phyloP scores from a whole-genome alignment of 2,797 vertebrate species.

The Eutrigla gurnardus region DNA sequence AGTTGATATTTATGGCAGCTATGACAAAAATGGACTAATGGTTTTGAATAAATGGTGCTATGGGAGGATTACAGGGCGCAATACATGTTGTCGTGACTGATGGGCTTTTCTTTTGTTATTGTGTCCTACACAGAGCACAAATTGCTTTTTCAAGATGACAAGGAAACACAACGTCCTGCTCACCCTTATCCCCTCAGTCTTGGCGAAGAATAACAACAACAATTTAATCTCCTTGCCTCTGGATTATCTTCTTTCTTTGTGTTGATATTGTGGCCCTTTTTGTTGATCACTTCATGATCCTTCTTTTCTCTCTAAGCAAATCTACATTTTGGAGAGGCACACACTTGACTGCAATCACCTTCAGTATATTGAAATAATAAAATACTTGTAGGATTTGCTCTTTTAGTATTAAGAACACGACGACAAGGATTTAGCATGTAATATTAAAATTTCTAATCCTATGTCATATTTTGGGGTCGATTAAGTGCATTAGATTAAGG shows the following conservation, averaged over 20 bases:
- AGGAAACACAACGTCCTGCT: slow-evolving; percentile 52
- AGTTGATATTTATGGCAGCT: slow-evolving; percentile 42
- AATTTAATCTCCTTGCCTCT: slow-evolving; percentile 71
- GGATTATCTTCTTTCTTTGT: slow-evolving; percentile 71
- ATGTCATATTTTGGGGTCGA: slow-evolving; percentile 41
- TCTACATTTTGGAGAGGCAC: slow-evolving; percentile 45
- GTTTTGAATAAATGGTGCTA: slow-evolving; percentile 44
- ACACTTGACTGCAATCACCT: slow-evolving; percentile 59
- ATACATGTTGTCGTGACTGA: slow-evolving; percentile 73
- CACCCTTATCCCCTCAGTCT: slow-evolving; percentile 30
- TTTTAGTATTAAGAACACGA: slow-evolving; percentile 59
- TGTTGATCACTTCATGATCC: slow-evolving; percentile 65
- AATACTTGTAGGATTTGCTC: slow-evolving; percentile 56
- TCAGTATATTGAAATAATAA: slow-evolving; percentile 69
- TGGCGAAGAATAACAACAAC: slow-evolving; percentile 57
- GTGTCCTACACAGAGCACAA: slow-evolving; percentile 57
- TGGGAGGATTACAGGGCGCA: slow-evolving; percentile 76
- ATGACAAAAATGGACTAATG: slow-evolving; percentile 45
- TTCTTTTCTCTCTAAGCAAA: slow-evolving; percentile 42
- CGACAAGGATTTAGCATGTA: slow-evolving; percentile 58
- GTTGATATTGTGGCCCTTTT: slow-evolving; percentile 70
- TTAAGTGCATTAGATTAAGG: slow-evolving; percentile 48
- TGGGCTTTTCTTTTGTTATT: slow-evolving; percentile 52
- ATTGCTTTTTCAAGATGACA: slow-evolving; percentile 68
- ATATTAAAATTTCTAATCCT: slow-evolving; percentile 68